Conservation (phyloP, 2,113 vertebrate species). For the Campylomormyrus numenius region DNA sequence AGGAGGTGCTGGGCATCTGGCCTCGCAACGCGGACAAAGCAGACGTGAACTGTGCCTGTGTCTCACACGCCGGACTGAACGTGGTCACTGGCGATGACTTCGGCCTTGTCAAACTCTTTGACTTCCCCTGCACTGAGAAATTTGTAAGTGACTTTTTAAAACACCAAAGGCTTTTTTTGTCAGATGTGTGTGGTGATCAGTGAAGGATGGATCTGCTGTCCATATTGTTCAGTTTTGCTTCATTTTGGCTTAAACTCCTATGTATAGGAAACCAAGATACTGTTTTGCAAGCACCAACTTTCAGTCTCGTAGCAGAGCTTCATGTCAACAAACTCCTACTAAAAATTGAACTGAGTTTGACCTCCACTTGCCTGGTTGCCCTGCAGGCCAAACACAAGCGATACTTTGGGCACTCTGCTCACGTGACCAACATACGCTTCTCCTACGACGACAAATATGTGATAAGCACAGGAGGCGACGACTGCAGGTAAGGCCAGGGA, state of each 20-base stretch:
- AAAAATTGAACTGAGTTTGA: neutral
- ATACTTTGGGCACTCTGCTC: conserved; percentile 89
- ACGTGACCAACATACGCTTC: conserved; percentile 90
- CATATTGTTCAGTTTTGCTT: neutral
- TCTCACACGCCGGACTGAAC: conserved; percentile 82
- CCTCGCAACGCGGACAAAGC: conserved; percentile 87
- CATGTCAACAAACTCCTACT: neutral
- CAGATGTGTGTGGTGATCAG: neutral
- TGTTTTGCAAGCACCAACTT: neutral
- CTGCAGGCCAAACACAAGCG: conserved; percentile 90
- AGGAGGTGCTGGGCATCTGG: conserved; percentile 92
- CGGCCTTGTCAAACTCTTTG: conserved; percentile 91
- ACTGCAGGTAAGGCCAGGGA: conserved; percentile 81
- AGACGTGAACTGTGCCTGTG: conserved; percentile 86
- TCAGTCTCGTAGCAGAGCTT: neutral
- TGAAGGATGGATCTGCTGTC: neutral
- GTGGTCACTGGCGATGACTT: conserved; percentile 90
- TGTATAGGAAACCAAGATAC: neutral
- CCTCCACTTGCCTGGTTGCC: conserved; percentile 5
- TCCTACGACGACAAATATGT: conserved; percentile 86
- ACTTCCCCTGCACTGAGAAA: conserved; percentile 89
- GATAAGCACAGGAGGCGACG: conserved; percentile 84
- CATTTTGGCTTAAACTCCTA: neutral
- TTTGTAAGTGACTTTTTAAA: conserved; percentile 68
- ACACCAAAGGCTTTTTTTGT: neutral